These are phyloP conservation scores for Oceanodroma leucorhoa DNA, from an alignment of 2,797 vertebrate genomes.

Conservation along the genomic window DNA sequence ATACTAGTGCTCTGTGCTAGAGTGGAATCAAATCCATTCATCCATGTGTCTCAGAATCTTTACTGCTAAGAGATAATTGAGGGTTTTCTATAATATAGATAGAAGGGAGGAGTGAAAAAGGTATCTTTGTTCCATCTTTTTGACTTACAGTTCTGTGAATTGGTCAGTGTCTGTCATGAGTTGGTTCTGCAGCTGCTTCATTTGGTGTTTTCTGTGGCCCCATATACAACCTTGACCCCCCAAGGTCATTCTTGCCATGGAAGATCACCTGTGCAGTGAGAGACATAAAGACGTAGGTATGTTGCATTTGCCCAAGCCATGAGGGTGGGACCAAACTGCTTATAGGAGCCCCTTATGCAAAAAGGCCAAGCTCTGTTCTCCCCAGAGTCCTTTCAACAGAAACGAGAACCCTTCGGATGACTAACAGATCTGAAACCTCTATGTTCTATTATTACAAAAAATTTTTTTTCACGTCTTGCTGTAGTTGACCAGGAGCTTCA, in stretches of 20 bases:
- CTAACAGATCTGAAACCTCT: not conserved
- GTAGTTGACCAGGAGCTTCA: not conserved
- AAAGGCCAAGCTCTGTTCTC: not conserved
- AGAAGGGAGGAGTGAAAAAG: not conserved
- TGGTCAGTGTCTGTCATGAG: fast-evolving
- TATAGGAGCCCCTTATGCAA: not conserved
- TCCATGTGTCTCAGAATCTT: not conserved
- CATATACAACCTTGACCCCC: fast-evolving
- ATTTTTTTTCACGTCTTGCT: not conserved
- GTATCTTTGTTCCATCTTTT: not conserved
- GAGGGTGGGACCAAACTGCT: not conserved
- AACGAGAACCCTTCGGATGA: not conserved
- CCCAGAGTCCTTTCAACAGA: not conserved
- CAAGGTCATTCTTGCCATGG: not conserved
- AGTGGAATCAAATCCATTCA: not conserved
- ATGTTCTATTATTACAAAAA: not conserved
- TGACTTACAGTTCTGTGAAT: not conserved
- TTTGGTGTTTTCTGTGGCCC: fast-evolving
- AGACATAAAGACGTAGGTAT: not conserved
- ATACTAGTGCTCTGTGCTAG: not conserved
- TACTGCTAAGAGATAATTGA: not conserved
- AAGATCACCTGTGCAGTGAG: not conserved
- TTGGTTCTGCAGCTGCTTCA: not conserved
- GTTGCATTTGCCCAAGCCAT: not conserved
- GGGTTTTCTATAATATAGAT: not conserved